Conservation (phyloP, 1,140 invertebrate genomes). For the Aporrectodea caliginosa region DNA sequence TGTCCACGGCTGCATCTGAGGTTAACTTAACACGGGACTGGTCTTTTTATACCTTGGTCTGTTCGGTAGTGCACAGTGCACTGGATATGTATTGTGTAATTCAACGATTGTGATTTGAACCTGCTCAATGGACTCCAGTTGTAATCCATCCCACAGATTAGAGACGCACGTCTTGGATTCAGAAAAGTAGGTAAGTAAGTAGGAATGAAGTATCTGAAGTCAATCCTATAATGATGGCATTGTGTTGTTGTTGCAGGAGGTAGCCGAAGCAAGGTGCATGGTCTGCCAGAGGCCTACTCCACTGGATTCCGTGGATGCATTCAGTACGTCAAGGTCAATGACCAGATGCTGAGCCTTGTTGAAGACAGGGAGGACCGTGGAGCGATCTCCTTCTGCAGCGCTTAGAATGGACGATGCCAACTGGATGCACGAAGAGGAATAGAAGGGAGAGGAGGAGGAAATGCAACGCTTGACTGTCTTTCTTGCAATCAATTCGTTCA, state of each 20-base stretch:
- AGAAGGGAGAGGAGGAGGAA: too few species aligned
- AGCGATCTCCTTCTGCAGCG: not conserved
- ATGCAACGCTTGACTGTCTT: too few species aligned
- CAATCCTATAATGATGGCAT: not conserved
- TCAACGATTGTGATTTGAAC: not conserved
- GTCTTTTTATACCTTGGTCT: too few species aligned
- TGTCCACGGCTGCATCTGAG: not conserved
- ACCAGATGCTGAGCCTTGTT: not conserved
- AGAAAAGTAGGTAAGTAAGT: too few species aligned
- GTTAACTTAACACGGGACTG: too few species aligned
- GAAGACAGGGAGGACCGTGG: not conserved
- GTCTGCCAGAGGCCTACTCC: constrained; percentile 61
- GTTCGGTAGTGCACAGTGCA: too few species aligned
- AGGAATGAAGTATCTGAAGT: not conserved
- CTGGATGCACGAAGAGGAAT: too few species aligned
- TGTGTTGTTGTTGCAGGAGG: not conserved
- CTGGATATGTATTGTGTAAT: not conserved
- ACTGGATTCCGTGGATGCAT: constrained; percentile 65
- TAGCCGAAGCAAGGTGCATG: constrained; percentile 40
- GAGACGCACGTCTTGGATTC: not conserved
- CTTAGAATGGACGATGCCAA: too few species aligned
- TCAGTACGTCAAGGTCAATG: constrained; percentile 26
- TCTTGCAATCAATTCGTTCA: too few species aligned
- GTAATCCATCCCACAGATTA: not conserved
- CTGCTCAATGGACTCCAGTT: not conserved